These are phyloP conservation scores for Pygathrix nemaeus DNA, from an alignment of 2,113 vertebrate genomes.

Conservation along the genomic window DNA sequence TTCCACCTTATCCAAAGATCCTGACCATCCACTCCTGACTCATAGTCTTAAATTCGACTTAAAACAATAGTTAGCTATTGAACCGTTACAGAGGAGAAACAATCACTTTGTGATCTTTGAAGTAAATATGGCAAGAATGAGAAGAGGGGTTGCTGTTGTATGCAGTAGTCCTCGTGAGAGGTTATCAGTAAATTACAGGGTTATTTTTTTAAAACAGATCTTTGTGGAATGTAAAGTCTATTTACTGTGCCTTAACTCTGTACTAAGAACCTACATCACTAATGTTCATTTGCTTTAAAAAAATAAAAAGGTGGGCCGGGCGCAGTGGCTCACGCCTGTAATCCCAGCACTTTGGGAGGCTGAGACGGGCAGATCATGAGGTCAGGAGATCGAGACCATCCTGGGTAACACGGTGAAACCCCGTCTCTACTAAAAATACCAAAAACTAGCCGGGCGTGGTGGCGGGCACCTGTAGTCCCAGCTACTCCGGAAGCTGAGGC, in stretches of 20 bases:
- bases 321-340: no score
- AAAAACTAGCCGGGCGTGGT: no score
- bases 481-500: no score
- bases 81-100: not conserved
- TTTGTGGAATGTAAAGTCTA: no score
- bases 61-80: not conserved
- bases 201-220: not conserved
- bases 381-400: no score
- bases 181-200: not conserved
- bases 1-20: not conserved
- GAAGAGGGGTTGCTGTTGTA: not conserved
- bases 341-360: no score
- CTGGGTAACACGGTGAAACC: no score
- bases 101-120: not conserved
- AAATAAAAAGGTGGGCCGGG: not conserved
- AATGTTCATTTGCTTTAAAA: not conserved
- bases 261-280: not conserved
- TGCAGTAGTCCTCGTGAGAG: not conserved
- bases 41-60: not conserved
- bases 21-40: not conserved
- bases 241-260: not conserved
- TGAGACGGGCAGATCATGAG: no score
- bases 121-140: not conserved
- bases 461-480: no score
- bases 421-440: no score